Evolutionary conservation across 1,140 invertebrate species (phyloP), one percentile per base, ranked within the genome.

Genomic region (Delia radicum): DNA sequence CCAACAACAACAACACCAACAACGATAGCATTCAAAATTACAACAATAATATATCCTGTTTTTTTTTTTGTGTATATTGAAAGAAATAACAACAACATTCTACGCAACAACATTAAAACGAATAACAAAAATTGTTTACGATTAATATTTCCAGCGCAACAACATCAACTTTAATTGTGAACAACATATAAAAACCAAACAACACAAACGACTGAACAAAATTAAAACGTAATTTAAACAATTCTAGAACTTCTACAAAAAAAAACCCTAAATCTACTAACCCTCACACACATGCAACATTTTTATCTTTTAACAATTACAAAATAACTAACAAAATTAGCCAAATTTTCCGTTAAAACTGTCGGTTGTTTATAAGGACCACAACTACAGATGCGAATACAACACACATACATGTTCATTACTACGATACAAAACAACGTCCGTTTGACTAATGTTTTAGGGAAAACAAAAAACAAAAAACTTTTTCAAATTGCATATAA

Each of bases 321-420:
- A 21, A 21, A n/a, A 55, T 33, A 33, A 0, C n/a, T 48, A n/a
- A 31, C 8, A 33, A 69, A 69, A 69, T 69, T 69, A 37, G 65
- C 65, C 65, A 69, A 69, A 69, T 69, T 69, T 69, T n/a, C 18
- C 37, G 8, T 69, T 69, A 69, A 69, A 37, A 33, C 29, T 33
- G 29, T 69, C 7, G 65, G 10, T 21, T 18, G 5, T 21, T 33
- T 10, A 42, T 10, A 42, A 42, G 37, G 12, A 42, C 4, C 37
- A 42, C 37, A 10, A 42, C 33, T 33, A n/a, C 12, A 42, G 12
- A 42, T 42, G 37, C 37, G 4, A 42, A 42, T 42, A n/a, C 37
- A 42, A 8, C 33, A 33, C 13, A 42, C 37, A 15, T 42, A 42
- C 10, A 42, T 42, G n/a, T 42, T 42, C n/a, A 42, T 42, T 15